Evolutionary conservation across 2,113 vertebrate genomes (phyloP), one percentile per base, ranked within the genome.

Genomic region (Calyptommatus sinebrachiatus): DNA sequence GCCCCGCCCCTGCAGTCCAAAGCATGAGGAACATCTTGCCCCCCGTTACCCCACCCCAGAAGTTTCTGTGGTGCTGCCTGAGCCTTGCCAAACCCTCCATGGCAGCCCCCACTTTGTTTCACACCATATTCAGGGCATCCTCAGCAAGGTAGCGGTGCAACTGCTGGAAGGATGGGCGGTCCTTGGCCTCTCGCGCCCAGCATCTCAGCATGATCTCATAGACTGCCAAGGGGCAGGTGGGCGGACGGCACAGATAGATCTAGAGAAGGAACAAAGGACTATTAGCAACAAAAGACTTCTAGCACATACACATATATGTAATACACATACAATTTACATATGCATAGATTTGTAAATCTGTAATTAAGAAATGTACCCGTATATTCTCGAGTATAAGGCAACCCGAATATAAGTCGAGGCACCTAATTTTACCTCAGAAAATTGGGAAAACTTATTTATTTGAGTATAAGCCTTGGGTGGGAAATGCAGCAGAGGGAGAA

Each of bases 171-270:
- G 95, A 93, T 0, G 97, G 97, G 5, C 97, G 95, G 81, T 97
- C 95, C 86, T 97, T 97, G 76, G 96, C 96, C 91, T 98, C 97
- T 82, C 97, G 93, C 89, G 96, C 94, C 97, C 97, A 98, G 93
- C 97, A 98, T 86, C 88, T 95, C 83, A 97, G 89, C 97, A 98
- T 98, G 87, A 97, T 93, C 91, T 97, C 96, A 1, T 97, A 97
- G 75, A 98, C 93, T 72, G 96, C 93, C 89, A 96, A 94, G 0
- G 97, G 97, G 89, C 97, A 98, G 83, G 97, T 94, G 0, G 94
- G 95, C 0, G 97, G 97, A 65, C 90, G 90, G 72, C 91, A 93
- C 87, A 98, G 94, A 86, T 97, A 97, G 48, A 97, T 96, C 97
- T 98, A 88, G 9, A 20, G 50, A 4, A 7, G 1, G 50, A 63